Evolutionary conservation across 2,797 vertebrate species (phyloP), one percentile per base, ranked within the genome.

Genomic region (Hozukius guyotensis): DNA sequence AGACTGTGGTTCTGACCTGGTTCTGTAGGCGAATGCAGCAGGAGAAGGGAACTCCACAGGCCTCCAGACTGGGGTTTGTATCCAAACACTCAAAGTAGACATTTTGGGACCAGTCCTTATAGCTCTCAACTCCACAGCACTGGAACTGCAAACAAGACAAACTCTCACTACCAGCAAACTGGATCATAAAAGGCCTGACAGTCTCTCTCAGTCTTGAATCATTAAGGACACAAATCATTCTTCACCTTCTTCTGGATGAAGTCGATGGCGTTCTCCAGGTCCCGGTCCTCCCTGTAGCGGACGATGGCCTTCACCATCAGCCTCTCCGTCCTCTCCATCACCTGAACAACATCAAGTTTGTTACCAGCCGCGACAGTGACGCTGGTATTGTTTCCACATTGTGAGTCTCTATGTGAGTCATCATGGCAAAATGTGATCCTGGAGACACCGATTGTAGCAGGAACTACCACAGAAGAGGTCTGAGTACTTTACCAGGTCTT

Each of bases 161-260:
- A 25, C 36, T 5, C 2, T 63, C 22, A 65, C 3, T 16, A 3
- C 11, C 6, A 60, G 6, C 24, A 20, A 18, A n/a, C n/a, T 10
- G 6, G 10, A 46, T 6, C 1, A 9, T 46, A 2, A 65, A 24
- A 20, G 1, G 12, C 29, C 22, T 27, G 31, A 53, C 5, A 7
- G 11, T 25, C 4, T 6, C 20, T 22, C 27, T 24, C 20, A 3
- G 3, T 6, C 29, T 5, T n/a, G 11, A 27, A 32, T 14, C 29
- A 4, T 10, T n/a, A 8, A 16, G 36, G 25, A 20, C 4, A 18
- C 38, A 49, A 52, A 2, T 55, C 60, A 14, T 22, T 52, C 22
- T 27, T 74, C 49, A 97, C 96, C 96, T 97, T 97, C 91, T 96
- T 97, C 92, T 97, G 96, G 52, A 97, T 80, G 78, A 96, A 97